Evolutionary conservation across 2,113 vertebrate species (phyloP), one percentile per base, ranked within the genome.

Genomic region (Siphamia tubifer): DNA sequence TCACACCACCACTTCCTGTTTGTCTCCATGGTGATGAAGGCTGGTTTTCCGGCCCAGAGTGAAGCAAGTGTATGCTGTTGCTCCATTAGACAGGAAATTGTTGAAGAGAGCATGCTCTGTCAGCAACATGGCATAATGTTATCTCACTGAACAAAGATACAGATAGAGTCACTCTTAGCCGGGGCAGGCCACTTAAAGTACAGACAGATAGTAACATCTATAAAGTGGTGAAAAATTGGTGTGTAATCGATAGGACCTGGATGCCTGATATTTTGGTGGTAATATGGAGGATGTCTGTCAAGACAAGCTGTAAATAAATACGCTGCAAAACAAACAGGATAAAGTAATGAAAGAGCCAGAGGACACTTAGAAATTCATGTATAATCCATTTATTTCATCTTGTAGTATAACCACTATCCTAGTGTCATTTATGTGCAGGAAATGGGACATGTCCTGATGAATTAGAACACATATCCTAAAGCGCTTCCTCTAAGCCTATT

Each of bases 1-100:
- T 92, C 74, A 86, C 81, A 90, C 82, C 68, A 82, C 86, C 79
- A 75, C 86, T 92, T 93, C 92, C 92, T 93, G 89, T 90, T 87
- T 74, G 86, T 93, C 69, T 80, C 90, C 85, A 91, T 91, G 82
- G 91, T 74, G 85, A 91, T 71, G 6, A 68, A 65, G 71, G 75
- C 72, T 85, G 68, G 85, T 83, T 90, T 92, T 92, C 89, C 89
- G 87, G 88, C 77, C 76, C 24, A 65, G 61, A 68, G 56, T 70
- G 64, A 81, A 80, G 79, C 42, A 80, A 87, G 76, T 74, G 42
- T 64, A 72, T 32, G 73, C 38, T 52, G 72, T 87, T 82, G 55
- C 84, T 74, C 56, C 77, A 71, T 74, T 74, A 73, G 79, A 88
- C 86, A 90, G 92, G 92, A 93, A 92, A 84, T 60, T 49, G 20